phyloP scores from a whole-genome alignment of 2,888 invertebrate species.

The Spicauda simplicius region DNA sequence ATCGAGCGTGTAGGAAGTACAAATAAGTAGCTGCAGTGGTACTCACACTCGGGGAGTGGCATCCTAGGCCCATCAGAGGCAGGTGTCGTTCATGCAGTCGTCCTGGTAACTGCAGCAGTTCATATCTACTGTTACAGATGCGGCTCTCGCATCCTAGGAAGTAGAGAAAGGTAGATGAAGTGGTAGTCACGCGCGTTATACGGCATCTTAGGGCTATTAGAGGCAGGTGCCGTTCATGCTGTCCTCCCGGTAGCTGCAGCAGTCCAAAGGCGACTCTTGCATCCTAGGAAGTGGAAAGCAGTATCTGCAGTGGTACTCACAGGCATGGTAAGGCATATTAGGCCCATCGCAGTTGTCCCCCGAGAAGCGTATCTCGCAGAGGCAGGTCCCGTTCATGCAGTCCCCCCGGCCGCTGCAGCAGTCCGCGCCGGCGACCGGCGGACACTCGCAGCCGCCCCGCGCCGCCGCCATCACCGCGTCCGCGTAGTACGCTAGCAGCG shows the following conservation, averaged over 20 bases:
- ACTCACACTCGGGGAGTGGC: too few relatives aligned
- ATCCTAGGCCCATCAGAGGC: too few relatives aligned
- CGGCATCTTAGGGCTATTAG: conserved; percentile 92
- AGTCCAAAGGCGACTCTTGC: too few relatives aligned
- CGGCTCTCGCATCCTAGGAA: too few relatives aligned
- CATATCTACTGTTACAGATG: too few relatives aligned
- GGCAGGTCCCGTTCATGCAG: conserved; percentile 95
- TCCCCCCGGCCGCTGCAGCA: conserved; percentile 96
- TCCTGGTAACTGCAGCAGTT: too few relatives aligned
- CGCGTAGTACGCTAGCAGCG: conserved; percentile 78
- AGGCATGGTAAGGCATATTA: conserved; percentile 91
- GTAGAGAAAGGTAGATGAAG: too few relatives aligned
- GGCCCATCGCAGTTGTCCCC: conserved; percentile 93
- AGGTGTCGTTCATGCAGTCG: too few relatives aligned
- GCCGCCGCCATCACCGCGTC: conserved; percentile 77
- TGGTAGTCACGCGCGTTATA: conserved; percentile 86
- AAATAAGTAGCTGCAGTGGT: too few relatives aligned
- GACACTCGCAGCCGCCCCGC: conserved; percentile 38
- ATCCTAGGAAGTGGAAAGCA: too few relatives aligned
- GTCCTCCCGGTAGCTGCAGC: conserved; percentile 89
- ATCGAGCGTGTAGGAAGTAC: too few relatives aligned
- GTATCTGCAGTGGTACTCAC: conserved; percentile 49
- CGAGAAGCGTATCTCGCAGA: conserved; percentile 95
- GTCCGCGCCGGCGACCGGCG: conserved; percentile 82
- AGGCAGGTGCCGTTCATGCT: conserved; percentile 96